A percentile compares a stretch with the other conserved stretches of the same genome.
These are phyloP conservation scores for Gymnothorax javanicus DNA, from an alignment of 2,797 vertebrate genomes.

Conservation along the genomic window DNA sequence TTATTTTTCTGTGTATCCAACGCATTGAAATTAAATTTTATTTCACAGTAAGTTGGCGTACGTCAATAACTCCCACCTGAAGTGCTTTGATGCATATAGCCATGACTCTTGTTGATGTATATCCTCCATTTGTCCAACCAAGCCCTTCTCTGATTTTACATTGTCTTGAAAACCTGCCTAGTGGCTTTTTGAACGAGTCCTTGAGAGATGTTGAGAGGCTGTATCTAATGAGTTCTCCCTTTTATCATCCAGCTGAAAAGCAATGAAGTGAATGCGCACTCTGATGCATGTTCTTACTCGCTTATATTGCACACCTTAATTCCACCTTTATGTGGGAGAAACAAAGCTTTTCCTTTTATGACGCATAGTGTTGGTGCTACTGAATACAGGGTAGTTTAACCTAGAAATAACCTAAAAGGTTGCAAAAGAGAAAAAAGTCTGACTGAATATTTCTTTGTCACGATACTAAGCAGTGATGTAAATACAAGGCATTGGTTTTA, in stretches of 20 bases:
- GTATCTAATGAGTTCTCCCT: background rate
- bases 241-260: conserved; percentile 16
- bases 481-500: background rate
- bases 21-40: background rate
- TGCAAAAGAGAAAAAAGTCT: background rate
- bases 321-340: conserved; percentile 14
- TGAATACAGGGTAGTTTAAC: background rate
- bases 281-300: conserved; percentile 28
- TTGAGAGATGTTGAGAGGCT: background rate
- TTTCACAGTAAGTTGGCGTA: background rate
- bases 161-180: background rate
- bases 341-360: conserved; percentile 5
- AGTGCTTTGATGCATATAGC: background rate
- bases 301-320: conserved; percentile 29
- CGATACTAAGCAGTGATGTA: background rate
- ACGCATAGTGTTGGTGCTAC: background rate
- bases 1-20: background rate
- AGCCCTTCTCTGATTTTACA: background rate
- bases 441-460: background rate
- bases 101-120: background rate
- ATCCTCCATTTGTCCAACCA: background rate
- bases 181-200: background rate
- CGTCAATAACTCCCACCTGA: background rate
- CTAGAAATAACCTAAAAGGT: background rate
- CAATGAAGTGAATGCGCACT: conserved; percentile 5